phyloP scores from a whole-genome alignment of 2,797 vertebrate genomes.

The Danio choprae region DNA sequence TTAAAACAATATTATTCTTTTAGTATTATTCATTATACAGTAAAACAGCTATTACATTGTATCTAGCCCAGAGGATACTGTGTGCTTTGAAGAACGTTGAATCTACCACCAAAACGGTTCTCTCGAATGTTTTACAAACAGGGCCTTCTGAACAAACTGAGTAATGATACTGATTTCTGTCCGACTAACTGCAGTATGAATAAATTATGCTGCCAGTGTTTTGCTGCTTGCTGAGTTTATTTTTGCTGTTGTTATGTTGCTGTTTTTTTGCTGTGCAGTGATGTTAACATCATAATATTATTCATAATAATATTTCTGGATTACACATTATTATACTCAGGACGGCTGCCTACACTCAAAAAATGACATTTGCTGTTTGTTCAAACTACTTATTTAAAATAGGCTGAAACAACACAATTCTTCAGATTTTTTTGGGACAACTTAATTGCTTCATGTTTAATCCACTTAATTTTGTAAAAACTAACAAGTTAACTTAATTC shows the following conservation, averaged over 20 bases:
- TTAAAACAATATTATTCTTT: conserved; percentile 20
- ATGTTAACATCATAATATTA: too few relatives aligned
- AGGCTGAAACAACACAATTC: too few relatives aligned
- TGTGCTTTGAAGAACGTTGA: not conserved
- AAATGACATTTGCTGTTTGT: too few relatives aligned
- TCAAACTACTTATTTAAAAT: too few relatives aligned
- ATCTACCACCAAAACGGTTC: not conserved
- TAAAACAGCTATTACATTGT: not conserved
- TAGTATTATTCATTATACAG: not conserved
- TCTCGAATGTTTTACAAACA: not conserved
- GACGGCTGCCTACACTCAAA: too few relatives aligned
- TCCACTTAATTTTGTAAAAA: too few relatives aligned
- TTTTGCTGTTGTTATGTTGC: not conserved
- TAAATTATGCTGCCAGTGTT: not conserved
- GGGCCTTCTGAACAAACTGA: not conserved
- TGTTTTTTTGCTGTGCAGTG: not conserved
- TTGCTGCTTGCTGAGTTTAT: not conserved
- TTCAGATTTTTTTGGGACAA: too few relatives aligned
- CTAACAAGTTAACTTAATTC: too few relatives aligned
- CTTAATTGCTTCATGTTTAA: too few relatives aligned
- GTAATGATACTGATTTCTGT: not conserved
- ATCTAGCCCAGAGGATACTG: not conserved
- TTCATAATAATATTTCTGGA: not conserved
- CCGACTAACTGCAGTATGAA: not conserved
- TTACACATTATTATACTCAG: too few relatives aligned